Base-by-base conservation (phyloP, 2,888 invertebrate genomes). In the Melanostoma scalare region DNA sequence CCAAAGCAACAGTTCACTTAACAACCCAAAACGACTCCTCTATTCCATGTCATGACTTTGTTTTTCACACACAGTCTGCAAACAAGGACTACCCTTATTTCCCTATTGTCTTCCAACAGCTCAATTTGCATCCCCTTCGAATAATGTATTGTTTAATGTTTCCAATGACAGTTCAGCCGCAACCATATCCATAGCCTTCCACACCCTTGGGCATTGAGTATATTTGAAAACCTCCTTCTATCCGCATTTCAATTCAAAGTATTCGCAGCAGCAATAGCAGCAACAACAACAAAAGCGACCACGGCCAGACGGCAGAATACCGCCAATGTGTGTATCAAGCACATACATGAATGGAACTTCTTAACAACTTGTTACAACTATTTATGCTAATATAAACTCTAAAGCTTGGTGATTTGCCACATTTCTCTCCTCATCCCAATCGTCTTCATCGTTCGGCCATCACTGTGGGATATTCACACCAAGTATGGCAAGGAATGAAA, bases 281-380 rank as follows among this genome's bases (percentile, higher is more conserved):
- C 61, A 48, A 3, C 46, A 36, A 20, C 20, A 20, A 20, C 20
- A 20, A 33, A 69, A 50, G 53, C 56, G 33, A 71, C 42, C 56
- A 67, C 67, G 68, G 68, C 48, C 52, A 72, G 63, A 33, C 60
- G 63, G 38, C 48, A 61, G 48, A 55, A 48, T 52, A 53, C 52
- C 46, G 61, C 44, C 61, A 44, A 44, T 44, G 68, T 74, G 40
- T 55, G 69, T 78, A 50, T 67, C 68, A 56, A 42, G 78, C 78
- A 55, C 61, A 84, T 74, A 74, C 78, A 76, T 72, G 56, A 79
- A 79, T 61, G 67, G 61, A 60, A 79, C 79, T 79, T 74, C 79
- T 79, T 78, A 79, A 84, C 74, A 71, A 79, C 84, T 84, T 84
- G 79, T 84, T 84, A 79, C 71, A 84, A 84, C 84, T 84, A 84